Evolutionary conservation across 2,113 vertebrate species (phyloP), one percentile per base, ranked within the genome.

Genomic region (Leucopsar rothschildi): DNA sequence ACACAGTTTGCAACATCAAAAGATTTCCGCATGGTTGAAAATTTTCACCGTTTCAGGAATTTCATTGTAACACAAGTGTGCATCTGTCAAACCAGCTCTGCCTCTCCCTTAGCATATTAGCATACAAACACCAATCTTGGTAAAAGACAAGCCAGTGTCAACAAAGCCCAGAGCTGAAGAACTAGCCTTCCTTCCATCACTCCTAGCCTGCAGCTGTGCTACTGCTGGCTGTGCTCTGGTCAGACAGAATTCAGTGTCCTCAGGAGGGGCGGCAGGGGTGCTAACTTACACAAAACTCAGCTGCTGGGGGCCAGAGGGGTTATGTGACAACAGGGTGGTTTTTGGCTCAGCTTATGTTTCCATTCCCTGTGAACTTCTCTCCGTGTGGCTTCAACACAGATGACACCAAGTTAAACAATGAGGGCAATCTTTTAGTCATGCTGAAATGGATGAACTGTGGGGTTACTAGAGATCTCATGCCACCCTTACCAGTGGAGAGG

Each of bases 81-180:
- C 37, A 65, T 95, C 75, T 84, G 64, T 80, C 53, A 92, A 91
- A 86, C 63, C 56, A 94, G 66, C 45, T 75, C 81, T 92, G 68
- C 71, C 59, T 89, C 88, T 86, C 40, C 70, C 71, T 83, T 69
- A 70, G 45, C 57, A 40, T 57, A 39, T 45, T 33, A 49, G 56
- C 17, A 42, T 88, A 79, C 66, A 60, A 87, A 91, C 73, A 88
- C 52, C 69, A 72, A 5, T 55, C 52, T 84, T 52, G 44, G 76
- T 65, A 79, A 87, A 89, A 84, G 9, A 75, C 50, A 79, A 57
- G 29, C 37, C 57, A 68, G 52, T 7, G 33, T 79, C 93, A 86
- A 59, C 76, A 88, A 84, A 91, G 65, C 60, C 59, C 75, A 86
- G 82, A 88, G 49, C 35, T 71, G 78, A 87, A 85, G 76, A 85